These are phyloP conservation scores for Gasterosteus aculeatus DNA, from an alignment of 2,113 vertebrate species.

Conservation along the genomic window DNA sequence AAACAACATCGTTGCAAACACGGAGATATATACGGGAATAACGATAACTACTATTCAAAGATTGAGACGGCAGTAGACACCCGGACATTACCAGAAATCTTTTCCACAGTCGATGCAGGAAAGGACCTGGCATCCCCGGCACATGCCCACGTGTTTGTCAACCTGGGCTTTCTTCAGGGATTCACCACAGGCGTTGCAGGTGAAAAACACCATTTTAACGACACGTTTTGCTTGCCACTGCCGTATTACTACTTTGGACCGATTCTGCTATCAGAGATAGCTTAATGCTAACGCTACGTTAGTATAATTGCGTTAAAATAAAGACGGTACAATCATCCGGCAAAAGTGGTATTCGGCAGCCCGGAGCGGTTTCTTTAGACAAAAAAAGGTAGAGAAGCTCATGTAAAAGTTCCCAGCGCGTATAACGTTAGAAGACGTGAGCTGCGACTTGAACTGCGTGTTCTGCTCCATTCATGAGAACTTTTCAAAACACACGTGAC, in stretches of 20 bases:
- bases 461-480: not conserved
- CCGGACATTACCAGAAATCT: slow-evolving; percentile 88
- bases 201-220: slow-evolving; percentile 92
- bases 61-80: not conserved
- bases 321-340: no score
- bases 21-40: no score
- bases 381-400: no score
- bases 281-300: not conserved
- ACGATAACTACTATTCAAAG: no score
- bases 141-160: slow-evolving; percentile 88
- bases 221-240: not conserved
- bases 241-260: not conserved
- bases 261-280: no score
- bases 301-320: no score
- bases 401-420: not conserved
- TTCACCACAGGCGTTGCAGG: slow-evolving; percentile 90
- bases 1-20: not conserved
- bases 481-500: slow-evolving; percentile 70
- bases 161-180: slow-evolving; percentile 94
- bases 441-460: not conserved
- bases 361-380: not conserved
- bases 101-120: slow-evolving; percentile 97
- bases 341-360: not conserved
- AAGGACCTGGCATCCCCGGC: slow-evolving; percentile 85
- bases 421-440: not conserved